Evolutionary conservation across 1,140 invertebrate species (phyloP).

Genomic region (Brachionus plicatilis): DNA sequence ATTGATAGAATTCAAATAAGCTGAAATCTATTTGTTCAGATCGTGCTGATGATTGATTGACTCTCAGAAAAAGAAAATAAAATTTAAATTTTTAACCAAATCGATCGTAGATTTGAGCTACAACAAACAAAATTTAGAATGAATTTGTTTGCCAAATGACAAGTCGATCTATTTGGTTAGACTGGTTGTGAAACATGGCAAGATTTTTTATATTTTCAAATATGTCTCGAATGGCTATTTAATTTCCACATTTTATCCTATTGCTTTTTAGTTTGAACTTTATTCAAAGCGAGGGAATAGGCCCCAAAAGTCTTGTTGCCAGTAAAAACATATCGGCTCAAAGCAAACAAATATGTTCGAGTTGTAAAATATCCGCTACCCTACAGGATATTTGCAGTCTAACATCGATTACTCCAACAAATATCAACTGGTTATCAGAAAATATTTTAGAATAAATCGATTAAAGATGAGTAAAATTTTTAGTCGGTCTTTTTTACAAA

Average conservation of each 20-base stretch:
- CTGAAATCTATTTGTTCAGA: neutral
- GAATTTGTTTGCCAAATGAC: neutral
- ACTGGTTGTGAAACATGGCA: neutral
- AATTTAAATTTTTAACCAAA: neutral
- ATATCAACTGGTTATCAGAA: constrained; percentile 26
- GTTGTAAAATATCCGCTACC: constrained; percentile 18
- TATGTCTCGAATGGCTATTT: constrained; percentile 13
- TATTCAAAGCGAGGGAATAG: neutral
- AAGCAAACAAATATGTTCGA: neutral
- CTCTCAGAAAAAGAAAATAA: neutral
- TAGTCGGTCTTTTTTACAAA: neutral
- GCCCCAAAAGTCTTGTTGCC: neutral
- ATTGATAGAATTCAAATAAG: neutral
- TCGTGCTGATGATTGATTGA: constrained; percentile 18
- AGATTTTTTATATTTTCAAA: neutral
- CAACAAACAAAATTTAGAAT: neutral
- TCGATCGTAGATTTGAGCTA: neutral
- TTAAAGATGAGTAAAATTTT: neutral
- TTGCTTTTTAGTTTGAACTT: neutral
- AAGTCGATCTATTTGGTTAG: constrained; percentile 7
- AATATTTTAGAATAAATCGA: neutral
- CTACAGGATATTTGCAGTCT: constrained; percentile 31
- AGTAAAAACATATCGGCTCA: neutral
- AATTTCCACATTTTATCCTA: neutral
- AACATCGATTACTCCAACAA: neutral